Conservation (phyloP, 2,113 vertebrate species). For the Cyprinodon variegatus region DNA sequence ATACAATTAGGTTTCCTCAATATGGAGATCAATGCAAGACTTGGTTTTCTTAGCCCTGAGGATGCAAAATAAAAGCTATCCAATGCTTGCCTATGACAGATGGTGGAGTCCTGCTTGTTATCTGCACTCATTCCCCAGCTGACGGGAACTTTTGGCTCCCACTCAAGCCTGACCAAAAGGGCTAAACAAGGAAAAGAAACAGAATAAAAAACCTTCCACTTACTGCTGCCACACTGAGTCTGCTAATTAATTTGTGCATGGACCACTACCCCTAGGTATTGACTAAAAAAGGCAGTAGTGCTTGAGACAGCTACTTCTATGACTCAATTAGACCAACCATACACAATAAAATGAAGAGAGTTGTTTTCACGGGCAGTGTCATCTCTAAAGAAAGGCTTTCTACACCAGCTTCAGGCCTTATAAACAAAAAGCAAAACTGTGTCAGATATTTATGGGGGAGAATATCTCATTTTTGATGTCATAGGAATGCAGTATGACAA, state of each 20-base stretch:
- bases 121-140: constrained; percentile 35
- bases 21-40: constrained; percentile 1
- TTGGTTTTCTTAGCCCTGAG: constrained; percentile 3
- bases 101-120: constrained; percentile 25
- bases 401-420: neutral
- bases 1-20: neutral
- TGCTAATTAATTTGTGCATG: constrained; percentile 68
- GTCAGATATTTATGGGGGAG: too few species aligned
- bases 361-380: neutral
- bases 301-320: constrained; percentile 60
- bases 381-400: neutral
- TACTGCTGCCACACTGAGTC: constrained; percentile 35
- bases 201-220: constrained; percentile 40
- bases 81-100: constrained; percentile 9
- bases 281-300: constrained; percentile 30
- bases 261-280: constrained; percentile 43
- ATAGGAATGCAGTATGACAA: too few species aligned
- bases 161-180: constrained; percentile 24
- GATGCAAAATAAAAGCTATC: constrained; percentile 6
- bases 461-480: too few species aligned
- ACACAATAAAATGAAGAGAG: constrained; percentile 23
- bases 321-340: constrained; percentile 48
- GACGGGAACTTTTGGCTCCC: constrained; percentile 35
- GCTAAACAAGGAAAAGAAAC: constrained; percentile 24
- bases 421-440: neutral